Evolutionary conservation across 2,888 invertebrate species (phyloP).

Genomic region (Hipparchia semele): DNA sequence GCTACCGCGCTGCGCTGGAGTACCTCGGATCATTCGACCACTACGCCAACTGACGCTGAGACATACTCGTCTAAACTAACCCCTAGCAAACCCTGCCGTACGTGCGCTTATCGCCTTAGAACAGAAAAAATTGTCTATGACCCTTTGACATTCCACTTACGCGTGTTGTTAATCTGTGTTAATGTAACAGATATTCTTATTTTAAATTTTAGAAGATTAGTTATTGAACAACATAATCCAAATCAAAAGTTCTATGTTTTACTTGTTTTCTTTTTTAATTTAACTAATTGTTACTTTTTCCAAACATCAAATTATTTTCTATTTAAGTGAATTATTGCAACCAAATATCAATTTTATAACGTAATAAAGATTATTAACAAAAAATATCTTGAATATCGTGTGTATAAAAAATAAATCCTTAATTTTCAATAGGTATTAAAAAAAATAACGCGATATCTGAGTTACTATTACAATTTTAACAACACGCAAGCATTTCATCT

Average conservation of each 20-base stretch:
- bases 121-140: conserved; percentile 7
- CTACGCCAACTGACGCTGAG: conserved; percentile 91
- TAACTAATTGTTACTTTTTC: neutral
- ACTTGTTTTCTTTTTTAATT: neutral
- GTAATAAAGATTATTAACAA: too few species aligned
- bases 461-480: neutral
- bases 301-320: too few species aligned
- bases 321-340: too few species aligned
- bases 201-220: neutral
- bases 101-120: conserved; percentile 29
- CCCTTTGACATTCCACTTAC: neutral
- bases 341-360: too few species aligned
- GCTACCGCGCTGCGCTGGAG: conserved; percentile 99
- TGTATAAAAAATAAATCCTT: neutral
- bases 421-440: neutral
- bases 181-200: conserved; percentile 4
- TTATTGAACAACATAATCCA: neutral
- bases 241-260: neutral
- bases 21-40: conserved; percentile 99
- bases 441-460: neutral
- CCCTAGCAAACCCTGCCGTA: conserved; percentile 35
- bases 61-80: conserved; percentile 68
- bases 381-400: too few species aligned
- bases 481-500: neutral
- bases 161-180: neutral